phyloP scores from a whole-genome alignment of 2,113 vertebrate species.

The Regulus satrapa region DNA sequence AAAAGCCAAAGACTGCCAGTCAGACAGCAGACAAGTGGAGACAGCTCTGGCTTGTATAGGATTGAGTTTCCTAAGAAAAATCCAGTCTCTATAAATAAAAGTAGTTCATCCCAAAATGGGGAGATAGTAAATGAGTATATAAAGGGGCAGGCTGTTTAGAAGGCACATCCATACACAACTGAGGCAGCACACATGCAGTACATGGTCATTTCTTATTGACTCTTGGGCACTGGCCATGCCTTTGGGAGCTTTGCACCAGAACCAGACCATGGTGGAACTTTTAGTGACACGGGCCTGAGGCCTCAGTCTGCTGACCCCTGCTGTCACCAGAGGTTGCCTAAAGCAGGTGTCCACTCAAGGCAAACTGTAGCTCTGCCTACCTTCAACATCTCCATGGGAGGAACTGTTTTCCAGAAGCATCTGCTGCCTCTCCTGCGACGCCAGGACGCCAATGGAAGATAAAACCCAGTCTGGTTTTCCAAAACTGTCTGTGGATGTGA shows the following conservation, averaged over 20 bases:
- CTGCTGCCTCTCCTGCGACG: conserved; percentile 26
- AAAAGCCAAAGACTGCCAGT: neutral
- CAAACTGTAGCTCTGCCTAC: conserved; percentile 17
- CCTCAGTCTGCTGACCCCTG: neutral
- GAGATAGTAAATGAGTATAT: neutral
- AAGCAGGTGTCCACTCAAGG: fast-evolving
- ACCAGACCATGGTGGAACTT: neutral
- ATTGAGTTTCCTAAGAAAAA: neutral
- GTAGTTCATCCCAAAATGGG: neutral
- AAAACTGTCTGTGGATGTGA: conserved; percentile 28
- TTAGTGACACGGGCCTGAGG: neutral
- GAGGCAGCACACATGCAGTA: neutral
- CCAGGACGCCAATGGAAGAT: conserved; percentile 34
- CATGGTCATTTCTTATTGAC: neutral
- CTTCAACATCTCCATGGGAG: conserved; percentile 17
- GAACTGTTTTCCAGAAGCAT: conserved; percentile 47
- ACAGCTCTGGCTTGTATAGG: neutral
- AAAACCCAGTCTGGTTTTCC: conserved; percentile 66
- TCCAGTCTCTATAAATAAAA: neutral
- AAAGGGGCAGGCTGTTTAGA: neutral
- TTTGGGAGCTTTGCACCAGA: neutral
- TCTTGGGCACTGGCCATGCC: neutral
- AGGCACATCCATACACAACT: too few relatives aligned
- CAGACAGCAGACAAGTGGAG: neutral
- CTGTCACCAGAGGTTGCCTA: neutral